Evolutionary conservation across 2,888 invertebrate genomes (phyloP), one percentile per base, ranked within the genome.

Genomic region (Psococerastis gibbosa): DNA sequence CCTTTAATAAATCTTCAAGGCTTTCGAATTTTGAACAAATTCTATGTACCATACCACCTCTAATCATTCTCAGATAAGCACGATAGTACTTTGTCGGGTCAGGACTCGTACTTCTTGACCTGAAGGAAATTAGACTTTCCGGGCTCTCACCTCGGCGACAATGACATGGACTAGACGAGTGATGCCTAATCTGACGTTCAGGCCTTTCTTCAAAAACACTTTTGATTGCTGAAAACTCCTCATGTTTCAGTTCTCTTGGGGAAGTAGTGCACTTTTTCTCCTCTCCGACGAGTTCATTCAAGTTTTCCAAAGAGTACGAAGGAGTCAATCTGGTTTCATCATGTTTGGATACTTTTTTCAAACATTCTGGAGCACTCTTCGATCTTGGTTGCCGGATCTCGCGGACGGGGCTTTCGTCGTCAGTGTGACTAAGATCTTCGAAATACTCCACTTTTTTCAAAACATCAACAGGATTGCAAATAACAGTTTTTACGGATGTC

Each of bases 271-370:
- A 74, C 54, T 68, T 72, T 49, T 73, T 70, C 20, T 67, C 70
- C 58, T 85, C 84, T 0, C 85, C 85, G 55, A 81, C 84, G n/a
- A 83, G 63, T 51, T 84, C 85, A 55, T 79, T 81, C 45, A 85
- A 62, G 60, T 82, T 76, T 23, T 82, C 69, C 54, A 73, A 76
- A 1, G 79, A 79, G 52, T 74, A 75, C 1, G 78, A 76, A 38
- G 70, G 65, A 38, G 22, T 38, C 33, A 33, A 33, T 59, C 58
- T 13, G 23, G 13, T 33, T 42, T 47, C 18, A 6, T 16, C 4
- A 16, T 33, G 33, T 9, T 17, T 6, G 8, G 15, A 13, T 9
- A 34, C n/a, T 38, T 15, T 15, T 17, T 38, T 38, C n/a, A 43
- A 32, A 8, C 46, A 44, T 22, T 44, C 47, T 16, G 47, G 49